Evolutionary conservation across 2,797 vertebrate genomes (phyloP).

Genomic region (Salarias fasciatus): DNA sequence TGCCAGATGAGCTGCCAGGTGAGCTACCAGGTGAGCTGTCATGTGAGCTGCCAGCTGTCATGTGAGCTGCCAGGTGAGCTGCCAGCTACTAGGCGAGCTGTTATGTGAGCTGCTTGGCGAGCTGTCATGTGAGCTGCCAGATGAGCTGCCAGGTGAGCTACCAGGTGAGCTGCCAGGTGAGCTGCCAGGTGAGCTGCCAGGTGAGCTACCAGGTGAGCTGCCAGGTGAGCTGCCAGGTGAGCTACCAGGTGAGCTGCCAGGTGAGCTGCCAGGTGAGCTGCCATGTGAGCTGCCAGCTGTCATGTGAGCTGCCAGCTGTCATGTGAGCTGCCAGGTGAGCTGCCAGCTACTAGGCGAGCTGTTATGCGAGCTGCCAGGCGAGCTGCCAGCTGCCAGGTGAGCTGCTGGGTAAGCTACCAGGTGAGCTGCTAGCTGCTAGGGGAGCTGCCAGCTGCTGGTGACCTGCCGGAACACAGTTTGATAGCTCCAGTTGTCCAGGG

Average conservation of each 20-base stretch:
- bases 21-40: slow-evolving; percentile 30
- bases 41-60: slow-evolving; percentile 24
- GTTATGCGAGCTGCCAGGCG: slow-evolving; percentile 17
- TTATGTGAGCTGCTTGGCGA: too few relatives aligned
- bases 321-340: too few relatives aligned
- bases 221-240: too few relatives aligned
- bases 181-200: slow-evolving; percentile 50
- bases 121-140: too few relatives aligned
- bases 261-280: slow-evolving; percentile 36
- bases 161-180: neutral
- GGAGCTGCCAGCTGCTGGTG: slow-evolving; percentile 29
- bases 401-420: too few relatives aligned
- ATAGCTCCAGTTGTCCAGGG: too few relatives aligned
- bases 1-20: slow-evolving; percentile 32
- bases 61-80: slow-evolving; percentile 5
- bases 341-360: too few relatives aligned
- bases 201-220: too few relatives aligned
- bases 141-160: slow-evolving; percentile 44
- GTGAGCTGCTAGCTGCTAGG: slow-evolving; percentile 4
- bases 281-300: slow-evolving; percentile 18
- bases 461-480: too few relatives aligned
- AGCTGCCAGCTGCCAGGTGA: slow-evolving; percentile 41
- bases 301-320: too few relatives aligned
- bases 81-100: too few relatives aligned
- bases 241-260: slow-evolving; percentile 27